Percentiles rank a stretch among this genome's conserved stretches.
Conservation (phyloP, 2,888 invertebrate genomes). For the Xanthorhoe designata region DNA sequence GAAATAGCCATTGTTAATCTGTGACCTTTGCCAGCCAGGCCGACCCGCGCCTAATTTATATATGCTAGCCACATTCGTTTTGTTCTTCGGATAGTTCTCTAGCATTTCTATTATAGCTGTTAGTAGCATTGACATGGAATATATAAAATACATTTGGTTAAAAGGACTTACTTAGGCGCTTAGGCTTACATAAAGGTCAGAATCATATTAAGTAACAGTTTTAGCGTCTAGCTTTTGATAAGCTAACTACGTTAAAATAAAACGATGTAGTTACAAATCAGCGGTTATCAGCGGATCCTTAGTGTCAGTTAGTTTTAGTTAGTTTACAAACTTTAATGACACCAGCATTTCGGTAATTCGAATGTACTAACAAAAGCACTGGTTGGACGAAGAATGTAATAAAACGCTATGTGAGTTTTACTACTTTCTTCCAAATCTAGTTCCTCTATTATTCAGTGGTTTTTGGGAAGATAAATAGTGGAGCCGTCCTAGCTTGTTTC, state of each 20-base stretch:
- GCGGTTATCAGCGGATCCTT: too few relatives aligned
- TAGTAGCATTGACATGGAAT: background rate
- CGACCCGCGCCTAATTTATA: constrained; percentile 76
- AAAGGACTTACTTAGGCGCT: background rate
- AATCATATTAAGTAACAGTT: too few relatives aligned
- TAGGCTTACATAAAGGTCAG: background rate
- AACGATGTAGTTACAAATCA: too few relatives aligned
- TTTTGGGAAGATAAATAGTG: constrained; percentile 51
- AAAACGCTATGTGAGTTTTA: constrained; percentile 37
- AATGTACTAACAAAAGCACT: background rate
- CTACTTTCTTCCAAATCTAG: constrained; percentile 38
- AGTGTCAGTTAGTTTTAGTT: too few relatives aligned
- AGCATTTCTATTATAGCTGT: constrained; percentile 41
- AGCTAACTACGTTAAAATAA: too few relatives aligned
- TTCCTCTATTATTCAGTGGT: constrained; percentile 55
- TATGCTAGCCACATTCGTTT: constrained; percentile 62
- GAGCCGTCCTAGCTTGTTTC: constrained; percentile 48
- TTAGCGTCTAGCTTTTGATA: background rate
- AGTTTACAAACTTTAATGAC: too few relatives aligned
- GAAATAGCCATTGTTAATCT: constrained; percentile 78
- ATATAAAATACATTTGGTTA: background rate
- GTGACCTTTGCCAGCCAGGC: constrained; percentile 74
- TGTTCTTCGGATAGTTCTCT: constrained; percentile 47
- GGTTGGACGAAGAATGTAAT: constrained; percentile 16
- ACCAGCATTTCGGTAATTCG: background rate